phyloP scores from a whole-genome alignment of 2,797 vertebrate species.

The Molossus molossus region DNA sequence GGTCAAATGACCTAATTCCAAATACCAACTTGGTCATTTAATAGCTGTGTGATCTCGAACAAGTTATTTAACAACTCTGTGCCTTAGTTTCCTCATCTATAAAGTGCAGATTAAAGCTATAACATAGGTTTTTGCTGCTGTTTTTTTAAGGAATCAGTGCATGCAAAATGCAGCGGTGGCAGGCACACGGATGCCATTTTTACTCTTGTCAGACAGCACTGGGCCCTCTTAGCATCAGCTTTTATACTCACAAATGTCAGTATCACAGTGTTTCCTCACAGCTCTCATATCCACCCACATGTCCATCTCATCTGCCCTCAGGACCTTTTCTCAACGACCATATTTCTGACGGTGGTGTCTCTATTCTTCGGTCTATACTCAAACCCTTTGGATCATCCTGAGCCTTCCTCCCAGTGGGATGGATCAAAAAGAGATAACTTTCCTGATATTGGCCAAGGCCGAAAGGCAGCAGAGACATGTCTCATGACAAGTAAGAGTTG shows the following conservation, averaged over 20 bases:
- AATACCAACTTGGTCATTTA: neutral
- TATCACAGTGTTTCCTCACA: neutral
- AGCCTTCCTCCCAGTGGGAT: neutral
- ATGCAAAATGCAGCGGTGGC: neutral
- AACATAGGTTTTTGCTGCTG: too few species aligned
- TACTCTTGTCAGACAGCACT: neutral
- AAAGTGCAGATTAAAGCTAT: neutral
- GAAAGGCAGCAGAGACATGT: neutral
- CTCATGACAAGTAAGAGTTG: neutral
- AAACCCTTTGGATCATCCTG: neutral
- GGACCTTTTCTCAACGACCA: neutral
- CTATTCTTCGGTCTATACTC: neutral
- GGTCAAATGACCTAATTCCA: neutral
- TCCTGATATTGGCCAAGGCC: neutral
- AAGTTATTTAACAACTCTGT: neutral
- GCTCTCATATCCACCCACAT: neutral
- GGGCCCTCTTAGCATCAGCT: neutral
- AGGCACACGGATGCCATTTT: neutral
- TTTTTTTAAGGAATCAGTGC: neutral
- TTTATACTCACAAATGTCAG: neutral
- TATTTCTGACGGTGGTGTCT: neutral
- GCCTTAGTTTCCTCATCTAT: constrained; percentile 17
- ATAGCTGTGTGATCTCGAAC: neutral
- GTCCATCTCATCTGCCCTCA: neutral
- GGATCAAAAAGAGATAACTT: neutral